A percentile compares a stretch with the other conserved stretches of the same genome.
Conservation (phyloP, 2,888 invertebrate species). For the Caenorhabditis virilis region DNA sequence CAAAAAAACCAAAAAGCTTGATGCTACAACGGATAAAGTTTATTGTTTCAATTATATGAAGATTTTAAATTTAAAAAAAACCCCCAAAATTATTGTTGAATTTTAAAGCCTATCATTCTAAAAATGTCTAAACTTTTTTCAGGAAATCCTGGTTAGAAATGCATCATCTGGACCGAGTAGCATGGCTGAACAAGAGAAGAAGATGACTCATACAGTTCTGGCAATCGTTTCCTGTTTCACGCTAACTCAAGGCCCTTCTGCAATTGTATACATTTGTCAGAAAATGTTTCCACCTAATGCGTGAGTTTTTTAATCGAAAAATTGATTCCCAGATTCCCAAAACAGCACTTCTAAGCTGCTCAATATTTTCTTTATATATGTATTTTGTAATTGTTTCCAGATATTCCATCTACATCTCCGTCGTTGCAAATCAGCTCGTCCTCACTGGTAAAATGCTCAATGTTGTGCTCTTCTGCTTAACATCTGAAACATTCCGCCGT, state of each 20-base stretch:
- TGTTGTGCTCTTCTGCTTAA: constrained; percentile 63
- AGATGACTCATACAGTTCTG: constrained; percentile 52
- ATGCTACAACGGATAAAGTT: too few relatives aligned
- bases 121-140: too few relatives aligned
- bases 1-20: too few relatives aligned
- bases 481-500: constrained; percentile 61
- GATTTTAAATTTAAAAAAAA: background rate
- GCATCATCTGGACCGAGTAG: constrained; percentile 26
- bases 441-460: constrained; percentile 63
- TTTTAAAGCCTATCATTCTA: background rate
- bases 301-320: constrained; percentile 16
- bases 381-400: constrained; percentile 6
- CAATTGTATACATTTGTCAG: constrained; percentile 40
- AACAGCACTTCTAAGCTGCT: too few relatives aligned
- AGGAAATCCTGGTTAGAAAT: constrained; percentile 41
- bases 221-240: constrained; percentile 58
- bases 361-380: too few relatives aligned
- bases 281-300: constrained; percentile 31
- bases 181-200: constrained; percentile 50
- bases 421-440: constrained; percentile 49
- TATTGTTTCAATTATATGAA: too few relatives aligned
- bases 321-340: background rate
- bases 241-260: constrained; percentile 52
- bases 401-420: constrained; percentile 31
- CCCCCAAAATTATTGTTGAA: background rate